Evolutionary conservation across 2,888 invertebrate genomes (phyloP).

Genomic region (Myathropa florea): DNA sequence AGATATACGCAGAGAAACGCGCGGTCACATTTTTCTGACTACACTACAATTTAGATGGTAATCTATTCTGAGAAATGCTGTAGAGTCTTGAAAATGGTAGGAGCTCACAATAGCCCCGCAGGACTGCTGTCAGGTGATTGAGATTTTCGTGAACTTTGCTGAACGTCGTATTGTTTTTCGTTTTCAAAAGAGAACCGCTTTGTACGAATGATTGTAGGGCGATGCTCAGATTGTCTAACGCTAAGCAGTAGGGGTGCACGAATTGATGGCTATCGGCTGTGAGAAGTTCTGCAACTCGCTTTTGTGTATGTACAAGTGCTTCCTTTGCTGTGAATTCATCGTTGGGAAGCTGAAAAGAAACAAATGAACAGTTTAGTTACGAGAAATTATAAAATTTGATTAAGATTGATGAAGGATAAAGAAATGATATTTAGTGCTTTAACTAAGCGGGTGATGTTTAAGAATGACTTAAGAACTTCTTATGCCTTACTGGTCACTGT

Average conservation of each 20-base stretch:
- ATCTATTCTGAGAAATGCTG: constrained; percentile 73
- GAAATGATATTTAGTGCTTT: too few relatives aligned
- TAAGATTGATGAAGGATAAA: too few relatives aligned
- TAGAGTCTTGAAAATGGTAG: constrained; percentile 79
- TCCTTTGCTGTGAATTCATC: constrained; percentile 81
- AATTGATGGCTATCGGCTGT: constrained; percentile 75
- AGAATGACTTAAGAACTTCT: too few relatives aligned
- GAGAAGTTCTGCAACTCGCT: constrained; percentile 82
- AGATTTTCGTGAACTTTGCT: constrained; percentile 38
- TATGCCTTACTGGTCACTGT: too few relatives aligned
- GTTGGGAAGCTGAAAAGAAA: constrained; percentile 73
- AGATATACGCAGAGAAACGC: constrained; percentile 39
- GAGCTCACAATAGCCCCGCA: constrained; percentile 77
- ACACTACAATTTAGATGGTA: constrained; percentile 78
- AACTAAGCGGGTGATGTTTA: too few relatives aligned
- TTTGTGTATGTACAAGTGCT: constrained; percentile 83
- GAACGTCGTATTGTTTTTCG: constrained; percentile 69
- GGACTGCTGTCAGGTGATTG: constrained; percentile 40
- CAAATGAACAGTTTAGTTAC: neutral
- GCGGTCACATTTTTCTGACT: constrained; percentile 43
- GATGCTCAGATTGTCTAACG: constrained; percentile 85
- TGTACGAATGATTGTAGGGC: constrained; percentile 83
- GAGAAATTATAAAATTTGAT: too few relatives aligned
- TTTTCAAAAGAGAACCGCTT: constrained; percentile 75
- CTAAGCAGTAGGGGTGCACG: constrained; percentile 88